Conservation (phyloP, 1,140 invertebrate species). For the Sipha flava region DNA sequence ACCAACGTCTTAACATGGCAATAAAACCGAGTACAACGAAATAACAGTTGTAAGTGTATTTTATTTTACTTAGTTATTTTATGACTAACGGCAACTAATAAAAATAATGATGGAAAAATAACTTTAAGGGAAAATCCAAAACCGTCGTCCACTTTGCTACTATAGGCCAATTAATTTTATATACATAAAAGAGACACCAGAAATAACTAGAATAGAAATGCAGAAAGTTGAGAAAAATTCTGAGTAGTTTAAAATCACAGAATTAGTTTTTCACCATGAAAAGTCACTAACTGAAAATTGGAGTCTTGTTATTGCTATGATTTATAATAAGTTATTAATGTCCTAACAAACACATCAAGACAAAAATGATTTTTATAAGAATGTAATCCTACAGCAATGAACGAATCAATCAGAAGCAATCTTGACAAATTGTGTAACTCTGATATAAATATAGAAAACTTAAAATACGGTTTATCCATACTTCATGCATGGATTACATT, state of each 20-base stretch:
- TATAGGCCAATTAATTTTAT: constrained; percentile 41
- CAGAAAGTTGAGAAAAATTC: neutral
- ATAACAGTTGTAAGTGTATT: constrained; percentile 36
- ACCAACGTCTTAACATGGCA: constrained; percentile 38
- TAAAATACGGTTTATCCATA: constrained; percentile 42
- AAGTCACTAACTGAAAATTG: constrained; percentile 35
- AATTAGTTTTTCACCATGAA: neutral
- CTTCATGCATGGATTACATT: constrained; percentile 42
- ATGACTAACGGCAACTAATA: neutral
- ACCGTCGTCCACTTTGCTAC: constrained; percentile 41
- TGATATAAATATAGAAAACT: constrained; percentile 34
- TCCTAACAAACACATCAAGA: constrained; percentile 41
- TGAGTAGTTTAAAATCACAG: neutral
- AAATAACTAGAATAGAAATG: constrained; percentile 38
- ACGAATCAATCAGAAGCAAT: too few relatives aligned
- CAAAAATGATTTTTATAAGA: neutral
- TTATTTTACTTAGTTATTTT: constrained; percentile 36
- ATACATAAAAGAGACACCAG: constrained; percentile 39
- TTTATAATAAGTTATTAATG: constrained; percentile 46
- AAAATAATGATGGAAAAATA: neutral
- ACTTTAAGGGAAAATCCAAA: constrained; percentile 42
- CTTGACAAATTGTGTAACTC: constrained; percentile 29
- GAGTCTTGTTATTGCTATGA: constrained; percentile 42
- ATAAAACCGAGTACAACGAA: neutral
- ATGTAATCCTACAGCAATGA: neutral